Evolutionary conservation across 2,797 vertebrate genomes (phyloP).

Genomic region (Amazona finschi): DNA sequence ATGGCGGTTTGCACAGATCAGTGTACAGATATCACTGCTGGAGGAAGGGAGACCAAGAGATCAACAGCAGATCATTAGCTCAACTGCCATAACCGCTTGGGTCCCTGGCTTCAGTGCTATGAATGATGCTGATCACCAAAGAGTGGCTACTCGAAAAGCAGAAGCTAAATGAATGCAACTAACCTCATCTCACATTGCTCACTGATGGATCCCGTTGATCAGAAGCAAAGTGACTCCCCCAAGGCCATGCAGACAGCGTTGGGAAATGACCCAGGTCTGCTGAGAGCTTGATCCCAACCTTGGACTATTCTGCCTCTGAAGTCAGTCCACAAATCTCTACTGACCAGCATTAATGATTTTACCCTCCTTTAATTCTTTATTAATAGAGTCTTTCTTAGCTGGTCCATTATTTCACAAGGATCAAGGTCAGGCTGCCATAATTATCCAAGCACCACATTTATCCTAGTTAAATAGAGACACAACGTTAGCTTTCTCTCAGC

Average conservation of each 20-base stretch:
- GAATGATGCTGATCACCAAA: neutral
- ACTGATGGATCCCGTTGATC: neutral
- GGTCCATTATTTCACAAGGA: slow-evolving; percentile 41
- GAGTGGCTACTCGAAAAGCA: neutral
- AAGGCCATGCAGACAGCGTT: neutral
- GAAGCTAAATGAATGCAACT: neutral
- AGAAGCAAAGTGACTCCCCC: neutral
- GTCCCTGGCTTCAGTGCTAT: neutral
- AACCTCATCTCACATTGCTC: neutral
- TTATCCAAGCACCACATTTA: slow-evolving; percentile 45
- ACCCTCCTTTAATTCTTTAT: slow-evolving; percentile 55
- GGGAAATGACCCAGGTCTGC: neutral
- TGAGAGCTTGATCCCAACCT: neutral
- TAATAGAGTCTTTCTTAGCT: slow-evolving; percentile 34
- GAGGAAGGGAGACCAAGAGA: neutral
- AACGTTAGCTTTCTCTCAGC: slow-evolving; percentile 7
- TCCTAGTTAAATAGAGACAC: slow-evolving; percentile 47
- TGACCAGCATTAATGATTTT: slow-evolving; percentile 52
- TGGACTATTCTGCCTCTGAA: slow-evolving; percentile 2
- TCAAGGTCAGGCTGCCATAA: slow-evolving; percentile 59
- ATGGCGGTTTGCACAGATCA: neutral
- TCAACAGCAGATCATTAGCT: neutral
- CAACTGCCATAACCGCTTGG: neutral
- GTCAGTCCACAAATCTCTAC: slow-evolving; percentile 20
- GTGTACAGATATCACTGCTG: neutral